phyloP scores from a whole-genome alignment of 2,113 vertebrate species.

The Cyprinodon variegatus region DNA sequence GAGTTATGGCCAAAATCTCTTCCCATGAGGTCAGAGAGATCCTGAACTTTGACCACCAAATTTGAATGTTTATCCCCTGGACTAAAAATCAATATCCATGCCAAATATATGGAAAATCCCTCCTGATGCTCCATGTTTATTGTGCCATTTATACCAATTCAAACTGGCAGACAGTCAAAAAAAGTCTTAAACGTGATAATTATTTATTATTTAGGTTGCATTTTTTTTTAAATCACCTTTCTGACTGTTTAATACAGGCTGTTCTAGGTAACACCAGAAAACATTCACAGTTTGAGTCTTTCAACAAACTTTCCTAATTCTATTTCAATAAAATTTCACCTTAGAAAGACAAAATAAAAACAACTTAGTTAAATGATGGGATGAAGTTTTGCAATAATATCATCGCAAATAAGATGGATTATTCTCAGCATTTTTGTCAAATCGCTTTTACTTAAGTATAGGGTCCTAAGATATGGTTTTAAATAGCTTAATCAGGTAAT shows the following conservation, averaged over 20 bases:
- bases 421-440: not conserved
- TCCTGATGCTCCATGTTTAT: not conserved
- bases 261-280: not conserved
- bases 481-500: not conserved
- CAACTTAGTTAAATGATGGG: not conserved
- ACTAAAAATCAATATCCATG: not conserved
- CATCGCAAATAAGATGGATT: not conserved
- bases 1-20: not conserved
- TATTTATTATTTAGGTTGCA: not conserved
- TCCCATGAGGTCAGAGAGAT: slow-evolving; percentile 4
- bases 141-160: not conserved
- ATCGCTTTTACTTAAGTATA: not conserved
- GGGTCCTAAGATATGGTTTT: not conserved
- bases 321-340: not conserved
- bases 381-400: not conserved
- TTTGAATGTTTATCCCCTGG: not conserved
- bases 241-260: not conserved
- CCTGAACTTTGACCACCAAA: slow-evolving; percentile 8
- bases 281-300: not conserved
- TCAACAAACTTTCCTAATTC: not conserved
- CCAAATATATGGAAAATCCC: not conserved
- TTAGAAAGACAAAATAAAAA: not conserved
- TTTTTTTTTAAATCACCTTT: not conserved
- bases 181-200: not conserved
- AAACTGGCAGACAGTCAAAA: not conserved